Evolutionary conservation across 2,797 vertebrate species (phyloP).

Genomic region (Netta rufina): DNA sequence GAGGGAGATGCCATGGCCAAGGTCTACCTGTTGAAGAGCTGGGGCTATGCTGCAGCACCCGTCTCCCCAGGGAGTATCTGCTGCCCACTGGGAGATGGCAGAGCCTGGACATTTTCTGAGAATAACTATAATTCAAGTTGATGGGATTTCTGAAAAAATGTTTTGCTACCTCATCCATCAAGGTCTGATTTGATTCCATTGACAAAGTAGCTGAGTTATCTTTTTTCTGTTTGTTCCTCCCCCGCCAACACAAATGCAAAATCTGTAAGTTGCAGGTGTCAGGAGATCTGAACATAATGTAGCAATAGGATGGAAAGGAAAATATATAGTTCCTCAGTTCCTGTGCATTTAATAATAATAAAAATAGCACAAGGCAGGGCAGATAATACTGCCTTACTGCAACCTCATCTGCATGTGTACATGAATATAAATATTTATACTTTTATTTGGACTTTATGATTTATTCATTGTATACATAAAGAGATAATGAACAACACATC

Average conservation of each 20-base stretch:
- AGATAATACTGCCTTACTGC: slow-evolving; percentile 23
- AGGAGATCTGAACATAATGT: not conserved
- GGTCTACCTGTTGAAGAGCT: not conserved
- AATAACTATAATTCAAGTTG: slow-evolving; percentile 5
- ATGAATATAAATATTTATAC: slow-evolving; percentile 42
- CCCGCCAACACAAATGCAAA: not conserved
- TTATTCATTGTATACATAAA: slow-evolving; percentile 61
- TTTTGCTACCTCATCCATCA: slow-evolving; percentile 17
- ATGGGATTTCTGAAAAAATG: slow-evolving; percentile 31
- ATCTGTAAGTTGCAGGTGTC: not conserved
- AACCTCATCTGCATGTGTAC: slow-evolving; percentile 24
- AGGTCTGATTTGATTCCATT: slow-evolving; percentile 27
- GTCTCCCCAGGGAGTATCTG: not conserved
- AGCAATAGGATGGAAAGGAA: not conserved
- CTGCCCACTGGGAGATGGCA: rapidly evolving
- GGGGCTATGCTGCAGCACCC: rapidly evolving
- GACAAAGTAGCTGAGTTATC: not conserved
- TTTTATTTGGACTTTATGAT: slow-evolving; percentile 51
- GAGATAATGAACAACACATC: slow-evolving; percentile 40
- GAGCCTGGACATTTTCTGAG: not conserved
- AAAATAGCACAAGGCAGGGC: not conserved
- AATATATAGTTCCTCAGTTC: not conserved
- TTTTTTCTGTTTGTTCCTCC: no score
- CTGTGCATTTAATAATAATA: not conserved
- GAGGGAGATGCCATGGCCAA: not conserved